phyloP scores from a whole-genome alignment of 2,113 vertebrate species.

The Ciconia stormi region DNA sequence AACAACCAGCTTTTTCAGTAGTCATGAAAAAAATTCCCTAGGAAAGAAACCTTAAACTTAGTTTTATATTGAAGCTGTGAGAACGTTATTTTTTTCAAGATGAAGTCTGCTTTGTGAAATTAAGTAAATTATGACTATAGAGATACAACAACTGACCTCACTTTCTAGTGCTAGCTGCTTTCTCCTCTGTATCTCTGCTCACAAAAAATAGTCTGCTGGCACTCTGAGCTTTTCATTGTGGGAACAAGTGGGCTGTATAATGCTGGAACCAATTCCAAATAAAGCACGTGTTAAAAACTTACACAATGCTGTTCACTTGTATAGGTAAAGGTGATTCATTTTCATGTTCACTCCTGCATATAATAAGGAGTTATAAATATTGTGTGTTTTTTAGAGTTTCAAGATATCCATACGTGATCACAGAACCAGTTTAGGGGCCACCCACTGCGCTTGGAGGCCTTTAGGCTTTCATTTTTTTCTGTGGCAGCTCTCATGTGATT shows the following conservation, averaged over 20 bases:
- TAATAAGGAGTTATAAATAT: neutral
- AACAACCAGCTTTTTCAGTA: neutral
- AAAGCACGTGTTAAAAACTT: neutral
- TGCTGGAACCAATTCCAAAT: neutral
- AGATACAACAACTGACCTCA: neutral
- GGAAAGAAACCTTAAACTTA: neutral
- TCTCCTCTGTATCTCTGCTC: neutral
- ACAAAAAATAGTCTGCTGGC: neutral
- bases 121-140: neutral
- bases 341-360: neutral
- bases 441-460: neutral
- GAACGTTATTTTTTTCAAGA: neutral
- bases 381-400: neutral
- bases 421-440: neutral
- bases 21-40: neutral
- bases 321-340: neutral
- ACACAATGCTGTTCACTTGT: neutral
- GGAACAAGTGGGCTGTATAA: neutral
- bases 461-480: neutral
- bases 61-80: neutral
- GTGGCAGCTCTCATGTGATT: neutral
- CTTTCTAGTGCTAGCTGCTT: neutral
- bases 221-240: neutral
- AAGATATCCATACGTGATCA: neutral
- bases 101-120: neutral